These are phyloP conservation scores for Cavia porcellus DNA, from an alignment of 2,113 vertebrate genomes.

Conservation along the genomic window DNA sequence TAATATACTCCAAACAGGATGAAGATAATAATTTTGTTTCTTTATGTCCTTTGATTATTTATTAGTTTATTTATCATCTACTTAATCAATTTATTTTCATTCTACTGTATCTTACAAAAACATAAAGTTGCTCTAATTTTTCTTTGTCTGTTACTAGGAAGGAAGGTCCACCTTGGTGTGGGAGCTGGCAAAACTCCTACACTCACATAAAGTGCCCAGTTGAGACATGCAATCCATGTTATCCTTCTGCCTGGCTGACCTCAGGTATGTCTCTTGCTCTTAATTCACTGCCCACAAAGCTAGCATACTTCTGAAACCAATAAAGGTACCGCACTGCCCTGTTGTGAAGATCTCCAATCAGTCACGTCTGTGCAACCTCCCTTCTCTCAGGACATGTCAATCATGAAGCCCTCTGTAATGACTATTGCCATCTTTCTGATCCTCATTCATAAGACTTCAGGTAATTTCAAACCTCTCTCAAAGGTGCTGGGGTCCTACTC, in stretches of 20 bases:
- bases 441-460: slow-evolving; percentile 59
- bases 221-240: not conserved
- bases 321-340: slow-evolving; percentile 20
- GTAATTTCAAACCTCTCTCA: slow-evolving; percentile 54
- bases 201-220: not conserved
- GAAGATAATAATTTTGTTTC: not conserved
- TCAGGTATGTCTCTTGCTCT: not conserved
- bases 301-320: slow-evolving; percentile 24
- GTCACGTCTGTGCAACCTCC: not conserved
- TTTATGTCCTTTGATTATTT: not conserved
- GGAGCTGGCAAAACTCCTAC: slow-evolving; percentile 5
- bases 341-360: not conserved
- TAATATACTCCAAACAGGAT: not conserved
- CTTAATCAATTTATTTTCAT: not conserved
- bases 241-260: slow-evolving; percentile 59
- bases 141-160: slow-evolving; percentile 27
- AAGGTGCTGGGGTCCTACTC: not conserved
- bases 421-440: slow-evolving; percentile 62
- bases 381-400: not conserved
- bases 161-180: not conserved
- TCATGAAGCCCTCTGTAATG: slow-evolving; percentile 64
- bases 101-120: not conserved
- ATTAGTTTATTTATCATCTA: not conserved
- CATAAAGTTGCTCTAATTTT: not conserved
- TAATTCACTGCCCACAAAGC: slow-evolving; percentile 45